Evolutionary conservation across 2,113 vertebrate genomes (phyloP), one percentile per base, ranked within the genome.

Genomic region (Vidua chalybeata): DNA sequence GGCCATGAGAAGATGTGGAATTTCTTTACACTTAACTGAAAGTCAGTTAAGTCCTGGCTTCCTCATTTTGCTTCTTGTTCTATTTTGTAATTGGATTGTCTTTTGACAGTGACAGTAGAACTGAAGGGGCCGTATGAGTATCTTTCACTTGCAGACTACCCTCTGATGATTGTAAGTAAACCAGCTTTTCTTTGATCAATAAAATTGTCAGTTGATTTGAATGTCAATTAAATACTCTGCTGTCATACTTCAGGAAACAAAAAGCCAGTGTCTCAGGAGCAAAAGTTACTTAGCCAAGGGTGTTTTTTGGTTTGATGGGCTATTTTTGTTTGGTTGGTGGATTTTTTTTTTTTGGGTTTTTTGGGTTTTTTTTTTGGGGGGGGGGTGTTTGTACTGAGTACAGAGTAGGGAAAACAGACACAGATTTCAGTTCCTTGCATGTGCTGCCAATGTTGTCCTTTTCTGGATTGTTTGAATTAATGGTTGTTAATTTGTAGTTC

Each of bases 91-190:
- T 85, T 94, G 84, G 18, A 24, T 94, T 97, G 9, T 98, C 35
- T 98, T 96, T 97, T 97, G 83, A 75, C 96, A 99, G 99, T 99
- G 99, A 99, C 97, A 66, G 98, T 99, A 90, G 98, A 99, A 98
- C 98, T 99, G 97, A 99, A 98, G 93, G 99, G 99, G 55, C 98
- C 98, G 0, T 99, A 99, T 97, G 99, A 99, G 51, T 99, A 99
- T 90, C 98, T 99, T 46, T 99, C 99, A 5, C 98, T 99, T 82
- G 99, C 99, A 93, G 99, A 99, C 91, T 99, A 99, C 97, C 99
- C 99, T 37, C 97, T 99, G 63, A 99, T 99, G 99, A 99, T 99
- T 97, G 99, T 99, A 95, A 96, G 98, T 98, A 76, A 80, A 95
- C 10, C 58, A 95, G 16, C 11, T 91, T 84, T 93, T 71, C 30